These are phyloP conservation scores for Hylaea fasciaria DNA, from an alignment of 2,888 invertebrate genomes.

Conservation along the genomic window DNA sequence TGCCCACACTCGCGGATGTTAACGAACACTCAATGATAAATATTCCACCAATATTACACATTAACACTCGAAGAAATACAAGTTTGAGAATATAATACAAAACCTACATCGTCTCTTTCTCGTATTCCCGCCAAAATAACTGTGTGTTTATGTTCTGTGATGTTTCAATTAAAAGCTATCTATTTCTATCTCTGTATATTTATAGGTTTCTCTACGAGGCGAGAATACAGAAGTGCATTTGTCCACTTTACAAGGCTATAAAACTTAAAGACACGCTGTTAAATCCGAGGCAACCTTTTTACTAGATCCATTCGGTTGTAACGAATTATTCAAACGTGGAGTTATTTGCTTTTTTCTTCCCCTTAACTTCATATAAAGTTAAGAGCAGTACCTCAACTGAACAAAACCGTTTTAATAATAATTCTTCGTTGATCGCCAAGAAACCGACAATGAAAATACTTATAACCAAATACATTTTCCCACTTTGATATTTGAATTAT, in stretches of 20 bases:
- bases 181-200: not conserved
- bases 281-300: constrained; percentile 42
- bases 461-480: too few relatives aligned
- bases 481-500: too few relatives aligned
- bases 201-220: not conserved
- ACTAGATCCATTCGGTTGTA: constrained; percentile 38
- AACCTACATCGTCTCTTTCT: too few relatives aligned
- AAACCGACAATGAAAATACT: not conserved
- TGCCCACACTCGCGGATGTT: too few relatives aligned
- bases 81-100: too few relatives aligned
- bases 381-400: constrained; percentile 9
- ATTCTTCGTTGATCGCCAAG: not conserved
- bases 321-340: constrained; percentile 38
- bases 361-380: not conserved
- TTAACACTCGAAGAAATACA: too few relatives aligned
- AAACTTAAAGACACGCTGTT: constrained; percentile 30
- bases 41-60: too few relatives aligned
- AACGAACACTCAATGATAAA: too few relatives aligned
- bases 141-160: too few relatives aligned
- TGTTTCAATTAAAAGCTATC: too few relatives aligned
- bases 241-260: constrained; percentile 21
- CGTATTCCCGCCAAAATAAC: too few relatives aligned
- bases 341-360: constrained; percentile 36
- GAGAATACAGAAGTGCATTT: constrained; percentile 6
- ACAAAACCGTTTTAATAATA: not conserved